Evolutionary conservation across 2,888 invertebrate species (phyloP).

Genomic region (Steinernema carpocapsae): DNA sequence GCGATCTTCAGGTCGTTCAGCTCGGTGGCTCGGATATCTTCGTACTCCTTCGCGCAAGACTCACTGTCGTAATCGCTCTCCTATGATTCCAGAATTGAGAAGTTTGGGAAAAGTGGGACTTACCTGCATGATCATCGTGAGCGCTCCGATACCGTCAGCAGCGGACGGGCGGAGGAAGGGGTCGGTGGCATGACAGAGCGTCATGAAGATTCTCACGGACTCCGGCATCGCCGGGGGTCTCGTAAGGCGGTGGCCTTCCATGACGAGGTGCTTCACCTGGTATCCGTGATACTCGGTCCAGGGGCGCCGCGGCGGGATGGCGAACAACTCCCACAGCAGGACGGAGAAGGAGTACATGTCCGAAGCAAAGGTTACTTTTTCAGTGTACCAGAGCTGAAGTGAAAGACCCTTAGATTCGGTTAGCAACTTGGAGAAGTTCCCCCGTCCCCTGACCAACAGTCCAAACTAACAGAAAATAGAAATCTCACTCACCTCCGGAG

Average conservation of each 20-base stretch:
- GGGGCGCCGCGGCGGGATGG: background rate
- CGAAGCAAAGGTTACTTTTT: background rate
- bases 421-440: too few relatives aligned
- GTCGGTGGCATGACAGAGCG: background rate
- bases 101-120: background rate
- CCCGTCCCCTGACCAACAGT: too few relatives aligned
- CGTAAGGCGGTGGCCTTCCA: background rate
- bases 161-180: background rate
- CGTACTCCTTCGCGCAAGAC: background rate
- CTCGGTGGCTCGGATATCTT: background rate
- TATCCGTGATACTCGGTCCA: background rate
- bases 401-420: background rate
- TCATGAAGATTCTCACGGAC: background rate
- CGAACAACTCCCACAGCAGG: constrained; percentile 12
- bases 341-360: constrained; percentile 20
- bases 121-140: background rate
- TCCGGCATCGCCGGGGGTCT: background rate
- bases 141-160: background rate
- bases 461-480: too few relatives aligned
- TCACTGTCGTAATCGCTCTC: background rate
- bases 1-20: too few relatives aligned
- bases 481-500: background rate
- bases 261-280: background rate
- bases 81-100: background rate
- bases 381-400: constrained; percentile 13